Percentiles rank a stretch among this genome's conserved stretches.
Evolutionary conservation across 2,113 vertebrate species (phyloP).

Genomic region (Junco hyemalis): DNA sequence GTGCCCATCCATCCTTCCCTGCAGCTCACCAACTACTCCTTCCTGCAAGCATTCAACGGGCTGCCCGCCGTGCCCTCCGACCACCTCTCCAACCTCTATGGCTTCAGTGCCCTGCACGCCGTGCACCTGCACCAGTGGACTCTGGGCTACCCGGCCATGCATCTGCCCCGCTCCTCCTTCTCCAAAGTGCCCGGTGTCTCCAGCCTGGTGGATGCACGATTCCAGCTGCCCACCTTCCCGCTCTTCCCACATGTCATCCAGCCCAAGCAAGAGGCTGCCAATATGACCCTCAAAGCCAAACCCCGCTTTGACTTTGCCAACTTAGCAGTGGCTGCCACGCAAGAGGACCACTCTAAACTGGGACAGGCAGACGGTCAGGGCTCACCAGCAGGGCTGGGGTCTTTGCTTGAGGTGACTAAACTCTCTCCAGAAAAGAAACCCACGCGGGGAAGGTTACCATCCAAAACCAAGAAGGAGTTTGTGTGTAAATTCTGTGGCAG

Average conservation of each 20-base stretch:
- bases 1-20: constrained; percentile 95
- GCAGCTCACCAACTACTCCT: constrained; percentile 95
- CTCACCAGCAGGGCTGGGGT: constrained; percentile 78
- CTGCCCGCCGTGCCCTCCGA: constrained; percentile 88
- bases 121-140: constrained; percentile 98
- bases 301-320: constrained; percentile 98
- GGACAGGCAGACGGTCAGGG: constrained; percentile 85
- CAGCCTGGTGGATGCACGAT: constrained; percentile 82
- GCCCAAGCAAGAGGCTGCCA: constrained; percentile 82
- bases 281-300: constrained; percentile 82
- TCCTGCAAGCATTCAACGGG: constrained; percentile 91
- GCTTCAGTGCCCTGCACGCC: constrained; percentile 93
- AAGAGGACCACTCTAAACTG: constrained; percentile 88
- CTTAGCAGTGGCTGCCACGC: constrained; percentile 92
- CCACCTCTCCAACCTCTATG: constrained; percentile 90
- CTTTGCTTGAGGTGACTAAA: constrained; percentile 91
- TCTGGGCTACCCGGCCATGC: constrained; percentile 90
- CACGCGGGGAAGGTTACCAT: constrained; percentile 89
- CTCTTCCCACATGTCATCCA: constrained; percentile 91
- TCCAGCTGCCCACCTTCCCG: constrained; percentile 87
- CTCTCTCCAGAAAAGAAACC: constrained; percentile 93
- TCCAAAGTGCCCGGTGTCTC: constrained; percentile 86
- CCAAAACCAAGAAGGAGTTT: constrained; percentile 99
- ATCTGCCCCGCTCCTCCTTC: constrained; percentile 88
- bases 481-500: constrained; percentile 99